Conservation (phyloP, 2,888 invertebrate genomes). For the Troides aeacus region DNA sequence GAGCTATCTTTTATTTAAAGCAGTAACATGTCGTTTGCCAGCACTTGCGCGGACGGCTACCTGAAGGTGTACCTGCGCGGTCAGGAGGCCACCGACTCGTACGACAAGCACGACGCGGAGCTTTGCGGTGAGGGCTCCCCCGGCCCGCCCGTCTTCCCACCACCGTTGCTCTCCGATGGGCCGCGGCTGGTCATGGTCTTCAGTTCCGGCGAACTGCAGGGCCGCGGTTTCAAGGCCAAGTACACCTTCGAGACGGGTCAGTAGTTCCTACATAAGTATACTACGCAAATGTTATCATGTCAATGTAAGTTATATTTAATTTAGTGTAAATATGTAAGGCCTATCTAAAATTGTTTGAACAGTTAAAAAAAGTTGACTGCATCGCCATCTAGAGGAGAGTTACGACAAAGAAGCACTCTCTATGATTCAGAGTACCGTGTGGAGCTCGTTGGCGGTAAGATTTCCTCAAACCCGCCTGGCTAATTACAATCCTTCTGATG, state of each 20-base stretch:
- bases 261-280: conserved; percentile 27
- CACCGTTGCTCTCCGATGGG: conserved; percentile 91
- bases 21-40: conserved; percentile 32
- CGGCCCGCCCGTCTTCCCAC: conserved; percentile 81
- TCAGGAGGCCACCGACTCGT: conserved; percentile 94
- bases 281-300: no score
- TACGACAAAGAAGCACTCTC: no score
- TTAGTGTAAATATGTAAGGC: no score
- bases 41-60: conserved; percentile 93
- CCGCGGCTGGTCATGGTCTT: conserved; percentile 97
- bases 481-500: no score
- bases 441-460: no score
- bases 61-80: conserved; percentile 94
- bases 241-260: conserved; percentile 91
- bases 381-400: no score
- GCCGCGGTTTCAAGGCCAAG: conserved; percentile 93
- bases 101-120: conserved; percentile 95
- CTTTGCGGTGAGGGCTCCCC: conserved; percentile 87
- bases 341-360: no score
- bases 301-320: no score
- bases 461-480: no score
- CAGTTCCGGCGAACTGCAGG: conserved; percentile 94
- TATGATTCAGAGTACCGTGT: no score
- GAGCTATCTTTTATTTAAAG: background rate
- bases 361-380: no score